phyloP scores from a whole-genome alignment of 2,797 vertebrate species.

The Botia almorhae region DNA sequence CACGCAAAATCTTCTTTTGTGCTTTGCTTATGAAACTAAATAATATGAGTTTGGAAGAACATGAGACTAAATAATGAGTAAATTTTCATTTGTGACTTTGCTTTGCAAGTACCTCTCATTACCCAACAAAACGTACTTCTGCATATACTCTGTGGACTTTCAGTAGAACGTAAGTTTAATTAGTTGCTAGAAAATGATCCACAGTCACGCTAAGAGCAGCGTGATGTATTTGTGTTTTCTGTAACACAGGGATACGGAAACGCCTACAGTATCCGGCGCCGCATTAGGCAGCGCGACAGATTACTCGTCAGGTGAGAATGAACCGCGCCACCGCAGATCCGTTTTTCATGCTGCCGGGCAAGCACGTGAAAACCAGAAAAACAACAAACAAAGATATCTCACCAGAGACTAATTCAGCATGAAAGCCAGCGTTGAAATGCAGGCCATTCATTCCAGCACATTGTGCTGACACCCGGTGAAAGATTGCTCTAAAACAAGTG shows the following conservation, averaged over 20 bases:
- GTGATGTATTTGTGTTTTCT: constrained; percentile 35
- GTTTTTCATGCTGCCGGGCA: constrained; percentile 57
- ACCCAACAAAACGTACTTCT: constrained; percentile 3
- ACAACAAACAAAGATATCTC: constrained; percentile 62
- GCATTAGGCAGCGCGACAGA: constrained; percentile 45
- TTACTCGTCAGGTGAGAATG: constrained; percentile 59
- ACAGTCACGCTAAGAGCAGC: background rate
- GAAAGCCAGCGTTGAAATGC: constrained; percentile 60
- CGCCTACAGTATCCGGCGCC: constrained; percentile 13
- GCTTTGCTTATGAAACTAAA: no score
- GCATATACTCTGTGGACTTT: background rate
- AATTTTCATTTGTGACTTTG: no score
- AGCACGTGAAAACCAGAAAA: constrained; percentile 34
- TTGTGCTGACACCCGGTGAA: constrained; percentile 59
- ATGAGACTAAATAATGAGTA: no score
- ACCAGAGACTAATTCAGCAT: constrained; percentile 64
- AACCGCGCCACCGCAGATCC: constrained; percentile 46
- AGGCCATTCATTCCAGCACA: constrained; percentile 60
- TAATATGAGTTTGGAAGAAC: no score
- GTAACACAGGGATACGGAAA: constrained; percentile 16
- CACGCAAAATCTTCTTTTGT: background rate
- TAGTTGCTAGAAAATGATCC: constrained; percentile 19
- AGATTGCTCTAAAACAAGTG: constrained; percentile 61
- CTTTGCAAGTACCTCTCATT: no score
- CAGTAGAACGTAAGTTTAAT: background rate